Percentiles rank a stretch among this genome's conserved stretches.
Evolutionary conservation across 2,888 invertebrate species (phyloP).

Genomic region (Caenorhabditis sp.): DNA sequence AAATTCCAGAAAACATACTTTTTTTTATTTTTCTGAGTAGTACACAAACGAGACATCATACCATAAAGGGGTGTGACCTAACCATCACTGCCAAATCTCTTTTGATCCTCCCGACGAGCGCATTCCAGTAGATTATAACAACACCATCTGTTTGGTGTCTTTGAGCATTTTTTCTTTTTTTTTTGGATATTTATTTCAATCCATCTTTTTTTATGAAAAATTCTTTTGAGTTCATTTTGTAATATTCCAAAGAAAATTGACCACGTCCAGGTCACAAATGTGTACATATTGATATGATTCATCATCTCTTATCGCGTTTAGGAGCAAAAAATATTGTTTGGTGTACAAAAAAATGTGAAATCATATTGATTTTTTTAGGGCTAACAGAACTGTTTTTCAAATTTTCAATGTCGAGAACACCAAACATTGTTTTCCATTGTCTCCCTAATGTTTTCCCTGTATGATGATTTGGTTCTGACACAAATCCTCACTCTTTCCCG

Average conservation of each 20-base stretch:
- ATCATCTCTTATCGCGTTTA: neutral
- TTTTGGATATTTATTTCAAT: neutral
- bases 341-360: neutral
- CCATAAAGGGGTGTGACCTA: no score
- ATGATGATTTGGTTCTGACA: no score
- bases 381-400: no score
- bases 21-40: neutral
- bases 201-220: no score
- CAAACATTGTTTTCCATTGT: no score
- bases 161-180: neutral
- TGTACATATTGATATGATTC: neutral
- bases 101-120: neutral
- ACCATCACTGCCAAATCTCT: neutral
- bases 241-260: no score
- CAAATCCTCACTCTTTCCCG: no score
- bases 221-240: neutral
- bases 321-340: neutral
- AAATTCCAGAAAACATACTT: no score
- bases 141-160: neutral
- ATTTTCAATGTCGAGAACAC: no score
- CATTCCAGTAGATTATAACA: neutral
- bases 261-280: neutral
- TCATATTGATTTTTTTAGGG: neutral
- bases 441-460: no score
- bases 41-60: no score